Base-by-base conservation (phyloP, 2,888 invertebrate genomes). In the Harpagoxenus sublaevis region DNA sequence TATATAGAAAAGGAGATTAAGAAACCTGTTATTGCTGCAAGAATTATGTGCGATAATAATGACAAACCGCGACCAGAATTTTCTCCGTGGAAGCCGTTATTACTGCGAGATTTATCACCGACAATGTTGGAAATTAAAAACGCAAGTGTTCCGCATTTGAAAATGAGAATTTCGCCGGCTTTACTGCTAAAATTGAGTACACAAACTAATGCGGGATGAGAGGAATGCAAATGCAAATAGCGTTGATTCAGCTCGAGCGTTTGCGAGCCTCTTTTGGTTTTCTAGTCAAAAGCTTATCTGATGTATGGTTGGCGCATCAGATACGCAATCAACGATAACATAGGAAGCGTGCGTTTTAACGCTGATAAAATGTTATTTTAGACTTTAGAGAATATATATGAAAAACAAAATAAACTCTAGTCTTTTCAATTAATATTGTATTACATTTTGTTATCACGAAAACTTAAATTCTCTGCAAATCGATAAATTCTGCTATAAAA, bases 171-270 rank as follows among this genome's bases (percentile, higher is more conserved):
- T 70, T 79, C 57, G 57, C 57, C 71, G 28, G 53, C 42, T 70
- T 71, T 57, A 15, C 35, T 66, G 45, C 23, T 57, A 79, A 79
- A 71, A 79, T 60, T 57, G 70, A 78, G 42, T 62, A 62, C 48
- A 70, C 78, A 66, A 60, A 71, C 79, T 79, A 79, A 79, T 71
- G 79, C 71, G 45, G 45, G 57, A 78, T n/a, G 31, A 71, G 79
- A 60, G 71, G 35, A 79, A 79, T 71, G 57, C 57, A 71, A 71
- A 79, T 79, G 79, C 71, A 79, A 79, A 79, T 79, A 79, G 35
- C 45, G 57, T 79, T 57, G 71, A 79, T 79, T 71, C 71, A 57
- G 57, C 39, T 57, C 28, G 45, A 3, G 35, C 23, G 45, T 74
- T 74, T 31, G 68, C 23, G 9, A 79, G 45, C 53, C 35, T 71